These are phyloP conservation scores for Vicugna pacos DNA, from an alignment of 2,113 vertebrate genomes.

Conservation along the genomic window DNA sequence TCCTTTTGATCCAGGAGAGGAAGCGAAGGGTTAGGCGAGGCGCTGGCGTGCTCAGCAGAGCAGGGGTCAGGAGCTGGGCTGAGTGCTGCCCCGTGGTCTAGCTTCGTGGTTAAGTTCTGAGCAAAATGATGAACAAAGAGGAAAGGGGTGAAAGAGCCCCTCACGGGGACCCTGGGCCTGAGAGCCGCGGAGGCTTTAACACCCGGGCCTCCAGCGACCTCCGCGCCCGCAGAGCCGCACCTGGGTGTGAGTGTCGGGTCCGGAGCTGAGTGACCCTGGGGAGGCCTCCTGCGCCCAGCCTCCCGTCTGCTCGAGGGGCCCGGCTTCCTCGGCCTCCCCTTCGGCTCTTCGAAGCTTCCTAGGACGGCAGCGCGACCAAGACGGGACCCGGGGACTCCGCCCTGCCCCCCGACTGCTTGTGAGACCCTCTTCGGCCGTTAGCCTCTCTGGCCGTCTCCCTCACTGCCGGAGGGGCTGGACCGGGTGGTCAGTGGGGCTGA, in stretches of 20 bases:
- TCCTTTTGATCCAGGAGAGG: no score
- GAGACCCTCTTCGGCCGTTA: neutral
- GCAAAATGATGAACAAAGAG: no score
- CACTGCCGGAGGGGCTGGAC: neutral
- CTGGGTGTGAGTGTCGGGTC: neutral
- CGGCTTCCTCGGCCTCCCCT: neutral
- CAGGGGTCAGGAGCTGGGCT: no score
- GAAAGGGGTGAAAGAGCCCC: no score
- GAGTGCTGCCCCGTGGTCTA: no score
- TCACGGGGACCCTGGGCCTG: neutral
- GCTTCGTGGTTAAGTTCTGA: no score
- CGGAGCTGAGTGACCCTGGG: rapidly evolving
- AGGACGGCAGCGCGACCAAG: neutral
- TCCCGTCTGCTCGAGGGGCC: rapidly evolving
- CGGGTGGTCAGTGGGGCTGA: rapidly evolving
- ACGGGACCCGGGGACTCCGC: rapidly evolving
- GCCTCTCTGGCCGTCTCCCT: neutral
- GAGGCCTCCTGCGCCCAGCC: neutral
- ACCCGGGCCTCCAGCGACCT: rapidly evolving
- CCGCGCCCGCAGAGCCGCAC: rapidly evolving
- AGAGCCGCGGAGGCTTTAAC: rapidly evolving
- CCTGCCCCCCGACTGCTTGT: rapidly evolving
- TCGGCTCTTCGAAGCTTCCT: neutral
- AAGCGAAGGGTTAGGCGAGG: no score
- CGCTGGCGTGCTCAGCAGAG: no score